Evolutionary conservation across 2,113 vertebrate species (phyloP).

Genomic region (Caracal caracal): DNA sequence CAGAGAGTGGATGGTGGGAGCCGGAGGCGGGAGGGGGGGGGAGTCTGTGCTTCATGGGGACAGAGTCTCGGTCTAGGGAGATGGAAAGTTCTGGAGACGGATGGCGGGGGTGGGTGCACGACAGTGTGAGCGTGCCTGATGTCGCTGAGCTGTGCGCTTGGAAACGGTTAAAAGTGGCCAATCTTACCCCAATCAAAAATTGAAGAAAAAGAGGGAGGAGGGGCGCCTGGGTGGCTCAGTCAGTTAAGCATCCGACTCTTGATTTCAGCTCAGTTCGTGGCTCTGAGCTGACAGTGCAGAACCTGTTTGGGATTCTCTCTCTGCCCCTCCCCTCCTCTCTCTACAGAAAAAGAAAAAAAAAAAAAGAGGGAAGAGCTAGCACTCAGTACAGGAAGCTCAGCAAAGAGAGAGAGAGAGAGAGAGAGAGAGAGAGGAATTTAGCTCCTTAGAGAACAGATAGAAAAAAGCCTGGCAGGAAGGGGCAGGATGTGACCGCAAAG

Average conservation of each 20-base stretch:
- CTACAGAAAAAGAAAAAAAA: neutral
- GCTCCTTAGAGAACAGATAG: neutral
- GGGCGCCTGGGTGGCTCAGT: too few relatives aligned
- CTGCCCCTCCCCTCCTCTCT: too few relatives aligned
- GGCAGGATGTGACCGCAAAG: neutral
- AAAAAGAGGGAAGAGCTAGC: neutral
- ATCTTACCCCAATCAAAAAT: neutral
- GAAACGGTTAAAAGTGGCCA: too few relatives aligned
- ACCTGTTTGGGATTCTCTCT: too few relatives aligned
- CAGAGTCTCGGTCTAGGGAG: neutral
- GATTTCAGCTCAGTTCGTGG: too few relatives aligned
- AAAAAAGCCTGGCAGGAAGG: neutral
- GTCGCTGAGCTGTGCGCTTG: neutral
- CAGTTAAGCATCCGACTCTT: too few relatives aligned
- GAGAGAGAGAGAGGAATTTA: neutral
- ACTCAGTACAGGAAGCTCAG: neutral
- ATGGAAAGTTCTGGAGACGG: neutral
- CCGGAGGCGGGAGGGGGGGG: neutral
- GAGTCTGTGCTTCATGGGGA: neutral
- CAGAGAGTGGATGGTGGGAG: neutral
- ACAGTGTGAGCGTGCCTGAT: too few relatives aligned
- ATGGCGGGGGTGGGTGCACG: rapidly evolving
- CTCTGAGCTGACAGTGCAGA: too few relatives aligned
- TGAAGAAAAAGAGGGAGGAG: neutral
- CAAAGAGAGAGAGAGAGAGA: neutral